These are phyloP conservation scores for Epirrita christyi DNA, from an alignment of 2,888 invertebrate genomes.

Conservation along the genomic window DNA sequence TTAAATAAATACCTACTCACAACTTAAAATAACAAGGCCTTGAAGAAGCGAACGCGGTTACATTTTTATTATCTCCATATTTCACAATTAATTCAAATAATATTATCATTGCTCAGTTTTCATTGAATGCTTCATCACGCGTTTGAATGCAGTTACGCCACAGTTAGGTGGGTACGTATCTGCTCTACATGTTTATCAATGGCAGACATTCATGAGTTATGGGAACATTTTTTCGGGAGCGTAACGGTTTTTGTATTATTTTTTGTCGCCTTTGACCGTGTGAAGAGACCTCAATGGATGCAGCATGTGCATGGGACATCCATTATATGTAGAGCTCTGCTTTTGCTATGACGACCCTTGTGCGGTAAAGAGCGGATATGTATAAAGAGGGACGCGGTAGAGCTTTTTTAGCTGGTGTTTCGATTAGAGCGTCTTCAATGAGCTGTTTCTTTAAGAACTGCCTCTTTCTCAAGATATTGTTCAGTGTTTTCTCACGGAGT, in stretches of 20 bases:
- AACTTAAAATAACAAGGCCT: no score
- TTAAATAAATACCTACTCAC: no score
- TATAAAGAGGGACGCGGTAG: constrained; percentile 50
- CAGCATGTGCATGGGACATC: constrained; percentile 65
- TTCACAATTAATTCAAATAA: constrained; percentile 7
- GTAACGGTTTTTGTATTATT: constrained; percentile 84
- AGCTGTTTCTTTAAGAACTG: constrained; percentile 70
- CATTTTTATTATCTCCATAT: background rate
- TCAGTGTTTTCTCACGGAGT: constrained; percentile 70
- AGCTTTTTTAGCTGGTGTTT: constrained; percentile 52
- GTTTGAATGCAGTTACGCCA: constrained; percentile 33
- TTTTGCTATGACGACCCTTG: constrained; percentile 11
- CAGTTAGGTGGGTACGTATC: constrained; percentile 37
- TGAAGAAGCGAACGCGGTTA: no score
- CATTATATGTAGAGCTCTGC: constrained; percentile 53
- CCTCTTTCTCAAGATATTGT: constrained; percentile 66
- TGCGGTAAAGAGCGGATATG: constrained; percentile 2
- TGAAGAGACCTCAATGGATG: constrained; percentile 81
- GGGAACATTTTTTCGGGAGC: constrained; percentile 78
- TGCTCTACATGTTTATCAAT: constrained; percentile 69
- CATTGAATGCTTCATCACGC: constrained; percentile 20
- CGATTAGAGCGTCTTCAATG: constrained; percentile 71
- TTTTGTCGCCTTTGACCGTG: constrained; percentile 81
- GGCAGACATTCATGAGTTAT: constrained; percentile 78
- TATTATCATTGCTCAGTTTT: constrained; percentile 10